Conservation (phyloP, 2,797 vertebrate species). For the Caiman crocodilus region DNA sequence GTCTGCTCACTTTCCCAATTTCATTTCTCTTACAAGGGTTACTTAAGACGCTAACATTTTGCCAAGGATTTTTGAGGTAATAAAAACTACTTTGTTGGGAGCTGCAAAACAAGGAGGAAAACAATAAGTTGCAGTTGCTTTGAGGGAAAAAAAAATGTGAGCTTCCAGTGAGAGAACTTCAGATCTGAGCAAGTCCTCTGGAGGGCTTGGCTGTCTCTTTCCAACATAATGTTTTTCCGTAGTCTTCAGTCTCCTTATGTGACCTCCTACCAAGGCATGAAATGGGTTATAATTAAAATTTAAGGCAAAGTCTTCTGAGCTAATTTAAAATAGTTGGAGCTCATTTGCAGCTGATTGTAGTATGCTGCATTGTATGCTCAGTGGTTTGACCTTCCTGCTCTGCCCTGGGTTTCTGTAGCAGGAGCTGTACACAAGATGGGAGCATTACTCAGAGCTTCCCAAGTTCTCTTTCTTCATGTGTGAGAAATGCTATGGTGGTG, state of each 20-base stretch:
- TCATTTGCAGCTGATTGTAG: background rate
- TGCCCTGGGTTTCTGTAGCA: background rate
- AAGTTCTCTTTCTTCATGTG: rapidly evolving
- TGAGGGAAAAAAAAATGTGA: background rate
- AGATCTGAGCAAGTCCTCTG: background rate
- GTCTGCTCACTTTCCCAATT: conserved; percentile 31
- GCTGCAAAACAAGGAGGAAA: background rate
- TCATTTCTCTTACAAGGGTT: conserved; percentile 39
- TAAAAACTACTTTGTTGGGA: conserved; percentile 46
- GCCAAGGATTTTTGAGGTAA: background rate
- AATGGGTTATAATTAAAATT: rapidly evolving
- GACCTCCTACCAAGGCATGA: background rate
- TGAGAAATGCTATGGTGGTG: rapidly evolving
- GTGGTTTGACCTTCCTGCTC: rapidly evolving
- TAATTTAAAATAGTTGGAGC: background rate
- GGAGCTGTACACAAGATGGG: rapidly evolving
- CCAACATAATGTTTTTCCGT: background rate
- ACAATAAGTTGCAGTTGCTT: background rate
- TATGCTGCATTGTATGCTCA: rapidly evolving
- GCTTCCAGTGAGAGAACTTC: background rate
- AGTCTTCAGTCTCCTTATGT: rapidly evolving
- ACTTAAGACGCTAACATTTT: background rate
- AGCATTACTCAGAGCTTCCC: rapidly evolving
- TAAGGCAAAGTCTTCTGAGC: background rate
- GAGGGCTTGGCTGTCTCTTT: rapidly evolving